Evolutionary conservation across 2,888 invertebrate species (phyloP).

Genomic region (Pyrrhosoma nymphula): DNA sequence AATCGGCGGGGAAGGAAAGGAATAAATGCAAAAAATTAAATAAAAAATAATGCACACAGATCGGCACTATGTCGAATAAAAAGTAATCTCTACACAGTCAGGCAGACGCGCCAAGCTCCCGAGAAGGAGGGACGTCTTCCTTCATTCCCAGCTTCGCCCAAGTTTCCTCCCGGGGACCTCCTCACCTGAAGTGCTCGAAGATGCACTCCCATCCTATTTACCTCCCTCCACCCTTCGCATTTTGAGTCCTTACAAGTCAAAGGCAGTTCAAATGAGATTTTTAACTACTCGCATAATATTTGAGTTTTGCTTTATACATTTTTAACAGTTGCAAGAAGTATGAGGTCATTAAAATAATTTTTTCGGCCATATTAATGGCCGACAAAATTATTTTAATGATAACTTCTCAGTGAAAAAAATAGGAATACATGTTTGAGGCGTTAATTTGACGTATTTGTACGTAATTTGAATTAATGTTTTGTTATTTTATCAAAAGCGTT

Average conservation of each 20-base stretch:
- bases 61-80: background rate
- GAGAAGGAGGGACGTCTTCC: background rate
- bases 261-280: too few relatives aligned
- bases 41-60: background rate
- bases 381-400: too few relatives aligned
- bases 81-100: constrained; percentile 38
- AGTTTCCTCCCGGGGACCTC: background rate
- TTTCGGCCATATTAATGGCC: too few relatives aligned
- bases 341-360: too few relatives aligned
- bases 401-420: too few relatives aligned
- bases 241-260: background rate
- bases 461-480: too few relatives aligned
- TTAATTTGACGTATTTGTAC: too few relatives aligned
- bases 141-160: constrained; percentile 3
- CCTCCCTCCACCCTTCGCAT: background rate
- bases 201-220: constrained; percentile 6
- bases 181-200: constrained; percentile 2
- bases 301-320: too few relatives aligned
- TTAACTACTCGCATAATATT: too few relatives aligned
- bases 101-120: constrained; percentile 36
- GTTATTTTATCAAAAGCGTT: too few relatives aligned
- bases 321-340: too few relatives aligned
- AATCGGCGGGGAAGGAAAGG: background rate
- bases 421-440: too few relatives aligned
- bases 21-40: background rate